Percentiles rank a stretch among this genome's conserved stretches.
Evolutionary conservation across 1,140 invertebrate species (phyloP).

Genomic region (Penaeus chinensis): DNA sequence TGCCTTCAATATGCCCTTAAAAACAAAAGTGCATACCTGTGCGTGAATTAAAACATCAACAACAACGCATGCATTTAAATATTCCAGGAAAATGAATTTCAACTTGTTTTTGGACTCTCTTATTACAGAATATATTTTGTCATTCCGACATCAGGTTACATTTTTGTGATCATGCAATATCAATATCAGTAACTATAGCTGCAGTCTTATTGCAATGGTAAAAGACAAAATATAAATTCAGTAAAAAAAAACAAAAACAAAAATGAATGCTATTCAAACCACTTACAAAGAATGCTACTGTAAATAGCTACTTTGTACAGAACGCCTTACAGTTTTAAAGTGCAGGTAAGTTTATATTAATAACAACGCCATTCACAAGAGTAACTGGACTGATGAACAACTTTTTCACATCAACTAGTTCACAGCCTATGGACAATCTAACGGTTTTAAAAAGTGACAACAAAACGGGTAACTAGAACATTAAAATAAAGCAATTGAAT

Average conservation of each 20-base stretch:
- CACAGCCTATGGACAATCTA: too few species aligned
- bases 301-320: background rate
- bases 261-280: background rate
- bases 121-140: conserved; percentile 1
- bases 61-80: background rate
- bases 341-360: background rate
- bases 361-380: too few species aligned
- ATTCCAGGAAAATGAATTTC: background rate
- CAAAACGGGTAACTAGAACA: too few species aligned
- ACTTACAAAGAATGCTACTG: background rate
- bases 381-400: too few species aligned
- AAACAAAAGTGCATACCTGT: too few species aligned
- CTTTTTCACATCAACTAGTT: too few species aligned
- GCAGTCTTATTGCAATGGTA: background rate
- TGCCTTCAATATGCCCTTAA: too few species aligned
- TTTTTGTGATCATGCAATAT: background rate
- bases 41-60: too few species aligned
- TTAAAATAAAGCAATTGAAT: background rate
- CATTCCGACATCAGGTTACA: background rate
- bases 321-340: background rate
- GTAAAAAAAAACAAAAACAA: background rate
- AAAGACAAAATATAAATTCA: background rate
- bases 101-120: background rate
- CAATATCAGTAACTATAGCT: background rate
- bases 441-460: too few species aligned